These are phyloP conservation scores for Phalacrocorax brasilianus DNA, from an alignment of 2,113 vertebrate species.

Conservation along the genomic window DNA sequence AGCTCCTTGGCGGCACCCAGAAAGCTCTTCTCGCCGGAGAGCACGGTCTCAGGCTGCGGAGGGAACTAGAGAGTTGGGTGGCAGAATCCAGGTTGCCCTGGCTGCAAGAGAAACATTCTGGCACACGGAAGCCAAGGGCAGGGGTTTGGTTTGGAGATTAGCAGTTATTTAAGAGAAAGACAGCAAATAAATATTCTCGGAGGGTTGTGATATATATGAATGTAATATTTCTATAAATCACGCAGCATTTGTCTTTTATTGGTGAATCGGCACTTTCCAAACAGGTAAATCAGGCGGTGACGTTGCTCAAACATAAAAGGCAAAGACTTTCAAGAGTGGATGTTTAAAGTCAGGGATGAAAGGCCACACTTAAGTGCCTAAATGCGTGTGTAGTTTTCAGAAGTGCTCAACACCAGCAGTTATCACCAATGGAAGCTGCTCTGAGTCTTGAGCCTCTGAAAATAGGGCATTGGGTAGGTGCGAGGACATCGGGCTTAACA, in stretches of 20 bases:
- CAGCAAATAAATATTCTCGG: neutral
- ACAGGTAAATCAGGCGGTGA: neutral
- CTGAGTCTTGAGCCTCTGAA: neutral
- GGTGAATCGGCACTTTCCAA: neutral
- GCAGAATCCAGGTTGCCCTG: neutral
- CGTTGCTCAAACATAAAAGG: neutral
- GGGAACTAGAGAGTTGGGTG: neutral
- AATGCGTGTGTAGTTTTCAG: neutral
- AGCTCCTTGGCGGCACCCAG: neutral
- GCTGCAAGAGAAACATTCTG: neutral
- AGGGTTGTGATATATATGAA: neutral
- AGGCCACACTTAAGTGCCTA: neutral
- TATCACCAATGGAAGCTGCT: neutral
- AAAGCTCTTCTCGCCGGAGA: neutral
- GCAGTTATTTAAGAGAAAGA: neutral
- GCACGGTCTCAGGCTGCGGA: neutral
- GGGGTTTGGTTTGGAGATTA: neutral
- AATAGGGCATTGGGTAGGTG: neutral
- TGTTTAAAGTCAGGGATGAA: slow-evolving; percentile 9
- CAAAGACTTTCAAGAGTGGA: neutral
- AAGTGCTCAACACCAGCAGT: neutral
- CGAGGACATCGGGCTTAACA: neutral
- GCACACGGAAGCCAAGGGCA: neutral
- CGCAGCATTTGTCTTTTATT: neutral
- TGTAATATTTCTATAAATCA: neutral